Evolutionary conservation across 2,797 vertebrate genomes (phyloP).

Genomic region (Melanotaenia pygmaea): DNA sequence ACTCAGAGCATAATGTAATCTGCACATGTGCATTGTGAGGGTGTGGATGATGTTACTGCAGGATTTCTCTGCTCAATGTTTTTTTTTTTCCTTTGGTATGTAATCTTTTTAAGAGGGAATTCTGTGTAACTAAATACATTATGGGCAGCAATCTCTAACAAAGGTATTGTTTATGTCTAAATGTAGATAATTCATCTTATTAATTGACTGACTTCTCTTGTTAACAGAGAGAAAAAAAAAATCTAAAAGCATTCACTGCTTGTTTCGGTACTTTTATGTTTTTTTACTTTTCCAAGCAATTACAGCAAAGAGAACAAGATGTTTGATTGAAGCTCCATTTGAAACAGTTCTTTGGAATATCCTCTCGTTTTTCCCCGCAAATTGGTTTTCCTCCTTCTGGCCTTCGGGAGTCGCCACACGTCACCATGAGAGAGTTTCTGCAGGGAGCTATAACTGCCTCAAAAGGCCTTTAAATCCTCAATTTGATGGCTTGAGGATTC

Average conservation of each 20-base stretch:
- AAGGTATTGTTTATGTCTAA: slow-evolving; percentile 24
- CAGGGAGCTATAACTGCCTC: slow-evolving; percentile 86
- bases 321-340: slow-evolving; percentile 86
- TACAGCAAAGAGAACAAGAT: slow-evolving; percentile 84
- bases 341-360: slow-evolving; percentile 74
- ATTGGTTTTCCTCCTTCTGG: slow-evolving; percentile 87
- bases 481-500: slow-evolving; percentile 89
- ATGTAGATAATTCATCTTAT: slow-evolving; percentile 44
- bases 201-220: slow-evolving; percentile 60
- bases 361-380: slow-evolving; percentile 59
- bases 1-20: slow-evolving; percentile 74
- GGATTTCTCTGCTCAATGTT: slow-evolving; percentile 9
- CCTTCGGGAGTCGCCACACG: slow-evolving; percentile 79
- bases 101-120: neutral
- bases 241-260: slow-evolving; percentile 41
- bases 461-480: slow-evolving; percentile 88
- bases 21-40: slow-evolving; percentile 73
- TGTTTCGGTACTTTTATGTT: slow-evolving; percentile 8
- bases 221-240: slow-evolving; percentile 24
- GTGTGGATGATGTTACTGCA: slow-evolving; percentile 54
- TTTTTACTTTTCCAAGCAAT: slow-evolving; percentile 78
- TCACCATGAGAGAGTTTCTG: slow-evolving; percentile 86
- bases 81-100: neutral
- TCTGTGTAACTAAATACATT: neutral
- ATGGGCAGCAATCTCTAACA: slow-evolving; percentile 10